A percentile compares a stretch with the other conserved stretches of the same genome.
phyloP scores from a whole-genome alignment of 1,140 invertebrate genomes.

The Drosophila prosaltans region DNA sequence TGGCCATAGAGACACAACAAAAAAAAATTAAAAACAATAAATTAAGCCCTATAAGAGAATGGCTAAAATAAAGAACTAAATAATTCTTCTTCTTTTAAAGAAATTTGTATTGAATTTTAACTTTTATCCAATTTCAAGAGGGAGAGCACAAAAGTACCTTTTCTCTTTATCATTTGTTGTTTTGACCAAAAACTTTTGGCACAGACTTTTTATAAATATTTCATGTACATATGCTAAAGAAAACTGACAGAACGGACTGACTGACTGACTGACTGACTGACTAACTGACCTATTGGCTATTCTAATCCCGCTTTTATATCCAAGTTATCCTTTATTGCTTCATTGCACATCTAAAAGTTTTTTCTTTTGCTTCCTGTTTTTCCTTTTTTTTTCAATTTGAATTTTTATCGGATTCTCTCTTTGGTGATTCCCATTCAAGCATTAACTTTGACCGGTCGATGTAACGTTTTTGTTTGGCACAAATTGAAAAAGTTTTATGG shows the following conservation, averaged over 20 bases:
- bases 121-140: conserved; percentile 52
- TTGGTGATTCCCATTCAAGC: neutral
- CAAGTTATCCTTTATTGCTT: conserved; percentile 38
- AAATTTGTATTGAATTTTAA: conserved; percentile 35
- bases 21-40: conserved; percentile 79
- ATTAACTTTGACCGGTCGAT: neutral
- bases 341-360: conserved; percentile 35
- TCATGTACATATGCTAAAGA: conserved; percentile 49
- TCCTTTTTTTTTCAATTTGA: conserved; percentile 6
- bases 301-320: neutral
- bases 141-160: too few relatives aligned
- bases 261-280: conserved; percentile 19
- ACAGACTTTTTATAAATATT: conserved; percentile 50
- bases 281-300: conserved; percentile 8
- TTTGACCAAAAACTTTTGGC: conserved; percentile 45
- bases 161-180: conserved; percentile 5
- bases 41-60: conserved; percentile 51
- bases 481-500: conserved; percentile 16
- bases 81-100: neutral
- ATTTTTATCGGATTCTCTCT: conserved; percentile 5
- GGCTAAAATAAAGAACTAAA: neutral
- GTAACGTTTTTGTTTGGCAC: conserved; percentile 14
- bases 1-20: conserved; percentile 41
- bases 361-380: neutral
- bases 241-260: conserved; percentile 20